Evolutionary conservation across 2,888 invertebrate species (phyloP).

Genomic region (Brachynemurus nebulosus): DNA sequence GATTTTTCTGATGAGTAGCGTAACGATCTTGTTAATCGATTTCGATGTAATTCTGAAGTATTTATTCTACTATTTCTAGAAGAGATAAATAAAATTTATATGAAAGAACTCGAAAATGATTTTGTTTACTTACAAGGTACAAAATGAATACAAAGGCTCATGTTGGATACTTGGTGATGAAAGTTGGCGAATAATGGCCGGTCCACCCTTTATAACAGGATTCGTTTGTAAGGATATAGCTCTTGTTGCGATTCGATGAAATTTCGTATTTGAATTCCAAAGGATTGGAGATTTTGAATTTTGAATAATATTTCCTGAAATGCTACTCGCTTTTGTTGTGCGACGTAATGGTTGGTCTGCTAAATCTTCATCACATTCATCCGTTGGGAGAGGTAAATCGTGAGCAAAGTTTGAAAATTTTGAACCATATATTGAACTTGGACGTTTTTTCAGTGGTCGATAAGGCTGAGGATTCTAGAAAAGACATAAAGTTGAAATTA

Average conservation of each 20-base stretch:
- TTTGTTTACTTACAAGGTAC: background rate
- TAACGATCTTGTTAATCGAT: background rate
- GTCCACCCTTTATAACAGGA: slow-evolving; percentile 15
- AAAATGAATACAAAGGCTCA: background rate
- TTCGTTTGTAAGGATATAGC: slow-evolving; percentile 28
- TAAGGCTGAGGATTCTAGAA: slow-evolving; percentile 27
- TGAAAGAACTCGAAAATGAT: too few relatives aligned
- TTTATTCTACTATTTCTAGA: too few relatives aligned
- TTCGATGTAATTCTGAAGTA: background rate
- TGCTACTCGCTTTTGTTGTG: background rate
- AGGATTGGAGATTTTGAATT: background rate
- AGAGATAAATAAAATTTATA: too few relatives aligned
- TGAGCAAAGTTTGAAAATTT: slow-evolving; percentile 38
- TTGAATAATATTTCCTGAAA: background rate
- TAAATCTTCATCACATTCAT: slow-evolving; percentile 39
- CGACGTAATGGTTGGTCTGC: slow-evolving; percentile 10
- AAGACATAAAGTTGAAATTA: background rate
- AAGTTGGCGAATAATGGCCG: slow-evolving; percentile 33
- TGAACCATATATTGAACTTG: slow-evolving; percentile 36
- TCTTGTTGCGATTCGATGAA: slow-evolving; percentile 23
- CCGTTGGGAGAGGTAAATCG: slow-evolving; percentile 43
- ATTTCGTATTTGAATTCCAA: background rate
- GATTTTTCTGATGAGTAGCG: background rate
- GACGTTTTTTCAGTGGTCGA: slow-evolving; percentile 33
- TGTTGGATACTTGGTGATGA: slow-evolving; percentile 33